A percentile compares a stretch with the other conserved stretches of the same genome.
phyloP scores from a whole-genome alignment of 2,113 vertebrate species.

The Lanius collurio region DNA sequence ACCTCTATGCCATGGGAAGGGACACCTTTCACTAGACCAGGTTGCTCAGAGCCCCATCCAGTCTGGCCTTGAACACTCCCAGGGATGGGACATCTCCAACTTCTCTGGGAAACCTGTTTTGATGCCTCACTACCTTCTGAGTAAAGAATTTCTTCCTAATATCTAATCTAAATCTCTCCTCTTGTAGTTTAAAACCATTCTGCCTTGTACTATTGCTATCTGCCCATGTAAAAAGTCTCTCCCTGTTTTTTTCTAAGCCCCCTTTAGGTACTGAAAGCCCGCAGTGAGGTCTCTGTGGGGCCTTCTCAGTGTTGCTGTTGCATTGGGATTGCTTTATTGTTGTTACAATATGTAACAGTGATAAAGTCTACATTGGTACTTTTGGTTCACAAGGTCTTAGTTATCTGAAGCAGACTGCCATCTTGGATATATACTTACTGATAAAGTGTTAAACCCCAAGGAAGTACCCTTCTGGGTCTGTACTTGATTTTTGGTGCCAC shows the following conservation, averaged over 20 bases:
- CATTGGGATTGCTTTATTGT: background rate
- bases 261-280: background rate
- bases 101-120: background rate
- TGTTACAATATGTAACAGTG: background rate
- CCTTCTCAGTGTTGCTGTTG: background rate
- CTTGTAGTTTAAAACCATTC: background rate
- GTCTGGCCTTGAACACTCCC: background rate
- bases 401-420: background rate
- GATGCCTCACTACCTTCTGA: background rate
- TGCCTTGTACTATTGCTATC: background rate
- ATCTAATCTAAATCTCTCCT: background rate
- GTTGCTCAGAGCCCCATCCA: background rate
- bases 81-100: background rate
- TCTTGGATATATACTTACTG: background rate
- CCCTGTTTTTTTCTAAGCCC: background rate
- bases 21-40: background rate
- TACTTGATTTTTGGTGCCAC: rapidly evolving
- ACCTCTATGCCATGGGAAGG: background rate
- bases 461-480: background rate
- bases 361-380: background rate
- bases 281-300: background rate
- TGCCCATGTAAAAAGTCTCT: background rate
- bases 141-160: background rate
- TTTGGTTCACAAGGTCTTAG: background rate
- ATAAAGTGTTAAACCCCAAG: background rate